A percentile compares a stretch with the other conserved stretches of the same genome.
Conservation (phyloP, 2,888 invertebrate genomes). For the Phlogophora meticulosa region DNA sequence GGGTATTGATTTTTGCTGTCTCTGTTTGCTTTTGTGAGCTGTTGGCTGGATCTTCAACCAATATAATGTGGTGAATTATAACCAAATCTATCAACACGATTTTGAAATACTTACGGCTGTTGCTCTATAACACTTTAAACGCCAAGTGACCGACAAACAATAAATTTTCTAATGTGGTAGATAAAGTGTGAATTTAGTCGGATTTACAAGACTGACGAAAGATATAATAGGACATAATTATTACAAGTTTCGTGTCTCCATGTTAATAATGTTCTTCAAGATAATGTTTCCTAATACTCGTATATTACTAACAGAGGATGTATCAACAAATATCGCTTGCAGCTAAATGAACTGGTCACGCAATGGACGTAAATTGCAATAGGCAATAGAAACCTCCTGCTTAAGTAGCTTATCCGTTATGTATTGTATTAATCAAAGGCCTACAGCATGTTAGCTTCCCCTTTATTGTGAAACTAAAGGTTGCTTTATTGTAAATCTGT, state of each 20-base stretch:
- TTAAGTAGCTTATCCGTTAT: constrained; percentile 53
- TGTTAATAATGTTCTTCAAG: not conserved
- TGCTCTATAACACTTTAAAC: too few species aligned
- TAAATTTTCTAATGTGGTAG: too few species aligned
- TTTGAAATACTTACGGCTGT: not conserved
- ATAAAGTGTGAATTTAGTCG: too few species aligned
- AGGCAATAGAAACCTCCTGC: constrained; percentile 44
- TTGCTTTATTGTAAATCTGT: constrained; percentile 27
- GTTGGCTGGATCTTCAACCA: not conserved
- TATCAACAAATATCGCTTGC: constrained; percentile 40
- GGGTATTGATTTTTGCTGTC: constrained; percentile 58
- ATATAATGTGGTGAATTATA: not conserved
- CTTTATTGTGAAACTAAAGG: constrained; percentile 31
- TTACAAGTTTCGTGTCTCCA: not conserved
- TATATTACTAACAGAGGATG: constrained; percentile 21
- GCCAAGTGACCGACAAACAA: too few species aligned
- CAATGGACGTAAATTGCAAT: constrained; percentile 32
- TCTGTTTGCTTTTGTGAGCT: constrained; percentile 23
- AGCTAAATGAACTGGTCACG: constrained; percentile 51
- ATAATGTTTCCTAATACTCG: not conserved
- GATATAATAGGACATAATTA: not conserved
- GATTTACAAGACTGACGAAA: not conserved
- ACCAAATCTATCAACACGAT: not conserved
- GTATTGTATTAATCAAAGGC: constrained; percentile 58
- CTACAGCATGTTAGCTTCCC: constrained; percentile 29